phyloP scores from a whole-genome alignment of 2,113 vertebrate genomes.

The Coturnix japonica region DNA sequence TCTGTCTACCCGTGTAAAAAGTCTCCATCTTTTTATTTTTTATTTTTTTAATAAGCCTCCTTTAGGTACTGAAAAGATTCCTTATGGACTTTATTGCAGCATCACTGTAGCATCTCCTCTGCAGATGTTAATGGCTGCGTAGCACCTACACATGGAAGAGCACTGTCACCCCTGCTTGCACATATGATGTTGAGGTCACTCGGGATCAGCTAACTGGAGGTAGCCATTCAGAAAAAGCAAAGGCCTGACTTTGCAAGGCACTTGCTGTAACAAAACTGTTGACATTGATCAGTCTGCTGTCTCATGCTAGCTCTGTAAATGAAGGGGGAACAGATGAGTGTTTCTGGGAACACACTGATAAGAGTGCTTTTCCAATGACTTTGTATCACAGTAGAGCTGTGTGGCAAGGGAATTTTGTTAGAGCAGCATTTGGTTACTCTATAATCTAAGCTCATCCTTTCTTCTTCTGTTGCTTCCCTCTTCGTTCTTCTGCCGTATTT shows the following conservation, averaged over 20 bases:
- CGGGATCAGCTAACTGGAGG: background rate
- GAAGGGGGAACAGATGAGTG: background rate
- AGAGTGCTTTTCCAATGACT: background rate
- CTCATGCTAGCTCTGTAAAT: background rate
- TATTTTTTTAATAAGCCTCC: background rate
- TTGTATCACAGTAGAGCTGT: background rate
- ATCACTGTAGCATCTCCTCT: background rate
- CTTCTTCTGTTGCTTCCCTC: background rate
- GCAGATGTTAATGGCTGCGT: background rate
- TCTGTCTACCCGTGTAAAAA: background rate
- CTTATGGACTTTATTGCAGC: background rate
- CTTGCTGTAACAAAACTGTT: background rate
- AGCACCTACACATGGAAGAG: background rate
- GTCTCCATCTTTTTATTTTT: no score
- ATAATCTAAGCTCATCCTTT: background rate
- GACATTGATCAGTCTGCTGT: background rate
- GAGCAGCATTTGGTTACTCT: background rate
- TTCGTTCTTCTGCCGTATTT: background rate
- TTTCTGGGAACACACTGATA: background rate
- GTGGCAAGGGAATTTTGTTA: background rate
- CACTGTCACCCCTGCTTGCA: fast-evolving
- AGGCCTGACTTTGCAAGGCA: background rate
- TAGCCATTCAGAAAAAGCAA: background rate
- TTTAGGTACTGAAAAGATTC: background rate
- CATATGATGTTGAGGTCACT: fast-evolving